These are phyloP conservation scores for Gavialis gangeticus DNA, from an alignment of 2,113 vertebrate species.

Conservation along the genomic window DNA sequence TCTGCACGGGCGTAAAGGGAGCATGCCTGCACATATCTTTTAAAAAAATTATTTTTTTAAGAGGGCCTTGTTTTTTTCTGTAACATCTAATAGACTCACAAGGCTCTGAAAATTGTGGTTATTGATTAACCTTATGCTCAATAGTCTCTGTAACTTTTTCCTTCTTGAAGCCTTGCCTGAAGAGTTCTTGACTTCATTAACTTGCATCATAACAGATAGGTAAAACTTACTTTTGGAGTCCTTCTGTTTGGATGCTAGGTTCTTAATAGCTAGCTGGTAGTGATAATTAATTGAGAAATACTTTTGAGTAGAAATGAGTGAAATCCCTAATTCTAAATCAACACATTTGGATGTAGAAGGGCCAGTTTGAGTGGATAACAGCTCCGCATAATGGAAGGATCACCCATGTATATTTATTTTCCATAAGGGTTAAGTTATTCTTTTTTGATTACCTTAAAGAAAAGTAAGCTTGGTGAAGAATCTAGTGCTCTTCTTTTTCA, in stretches of 20 bases:
- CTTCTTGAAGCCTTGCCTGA: neutral
- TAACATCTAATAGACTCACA: neutral
- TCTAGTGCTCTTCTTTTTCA: neutral
- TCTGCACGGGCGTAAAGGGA: neutral
- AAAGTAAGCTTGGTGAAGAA: neutral
- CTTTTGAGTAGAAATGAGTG: neutral
- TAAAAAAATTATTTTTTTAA: neutral
- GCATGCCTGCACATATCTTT: neutral
- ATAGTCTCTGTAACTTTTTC: neutral
- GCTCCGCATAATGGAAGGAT: neutral
- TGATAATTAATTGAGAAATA: neutral
- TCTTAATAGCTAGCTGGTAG: conserved; percentile 7
- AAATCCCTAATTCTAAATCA: neutral
- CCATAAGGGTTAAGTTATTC: neutral
- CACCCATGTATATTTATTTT: neutral
- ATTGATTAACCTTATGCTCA: neutral
- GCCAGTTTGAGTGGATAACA: neutral
- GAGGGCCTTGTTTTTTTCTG: neutral
- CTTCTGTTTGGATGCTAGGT: neutral
- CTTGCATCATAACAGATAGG: neutral
- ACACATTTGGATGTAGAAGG: neutral
- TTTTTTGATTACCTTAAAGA: neutral
- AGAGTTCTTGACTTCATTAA: neutral
- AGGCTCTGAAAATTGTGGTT: neutral
- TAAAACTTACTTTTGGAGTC: neutral